Evolutionary conservation across 2,113 vertebrate genomes (phyloP).

Genomic region (Triplophysa tibetana): DNA sequence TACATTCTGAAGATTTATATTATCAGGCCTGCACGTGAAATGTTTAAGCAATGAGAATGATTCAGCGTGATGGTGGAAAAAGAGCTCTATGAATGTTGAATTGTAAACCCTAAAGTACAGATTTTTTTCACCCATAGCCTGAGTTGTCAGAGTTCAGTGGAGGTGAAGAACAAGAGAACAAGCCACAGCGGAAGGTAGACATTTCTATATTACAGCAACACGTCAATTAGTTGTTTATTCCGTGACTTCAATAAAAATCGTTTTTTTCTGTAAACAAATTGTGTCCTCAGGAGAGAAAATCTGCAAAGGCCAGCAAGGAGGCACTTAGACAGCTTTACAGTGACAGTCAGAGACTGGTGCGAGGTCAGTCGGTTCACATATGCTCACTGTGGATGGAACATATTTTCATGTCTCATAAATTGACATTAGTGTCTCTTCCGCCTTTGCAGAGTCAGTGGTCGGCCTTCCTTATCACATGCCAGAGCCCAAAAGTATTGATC

Average conservation of each 20-base stretch:
- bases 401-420: background rate
- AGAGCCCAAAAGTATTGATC: constrained; percentile 86
- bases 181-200: constrained; percentile 66
- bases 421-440: background rate
- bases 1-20: too few relatives aligned
- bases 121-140: constrained; percentile 52
- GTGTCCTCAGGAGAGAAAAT: constrained; percentile 84
- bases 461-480: constrained; percentile 93
- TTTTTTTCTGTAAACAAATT: background rate
- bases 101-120: background rate
- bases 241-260: background rate
- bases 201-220: background rate
- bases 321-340: constrained; percentile 92
- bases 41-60: too few relatives aligned
- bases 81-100: background rate
- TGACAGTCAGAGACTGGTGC: constrained; percentile 88
- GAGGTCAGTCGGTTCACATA: constrained; percentile 78
- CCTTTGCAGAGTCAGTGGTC: constrained; percentile 78
- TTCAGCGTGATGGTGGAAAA: too few relatives aligned
- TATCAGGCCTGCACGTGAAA: too few relatives aligned
- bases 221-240: background rate
- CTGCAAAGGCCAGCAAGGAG: constrained; percentile 89
- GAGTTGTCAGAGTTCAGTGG: constrained; percentile 53
- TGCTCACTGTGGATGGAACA: background rate
- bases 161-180: constrained; percentile 55